Base-by-base conservation (phyloP, 1,140 invertebrate genomes). In the Calosoma granatense region DNA sequence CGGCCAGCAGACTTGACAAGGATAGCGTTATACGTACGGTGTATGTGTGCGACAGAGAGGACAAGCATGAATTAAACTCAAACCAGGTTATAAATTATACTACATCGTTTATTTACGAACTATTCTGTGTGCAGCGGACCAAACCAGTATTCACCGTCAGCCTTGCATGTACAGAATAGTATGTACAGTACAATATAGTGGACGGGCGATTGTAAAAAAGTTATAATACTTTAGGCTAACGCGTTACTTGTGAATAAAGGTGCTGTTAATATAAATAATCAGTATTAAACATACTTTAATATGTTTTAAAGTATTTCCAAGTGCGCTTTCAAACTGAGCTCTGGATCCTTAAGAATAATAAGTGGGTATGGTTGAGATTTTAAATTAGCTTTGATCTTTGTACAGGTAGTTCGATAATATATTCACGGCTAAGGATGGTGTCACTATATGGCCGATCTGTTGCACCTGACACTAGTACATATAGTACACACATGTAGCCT, bases 251-350 rank as follows among this genome's bases (percentile, higher is more conserved):
- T 74, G 72, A 74, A 72, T 72, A 74, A 74, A 74, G 72, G 72
- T 74, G 71, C 72, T 74, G 72, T 74, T 74, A 72, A 71, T 74
- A 72, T 74, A 72, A 72, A 69, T 72, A 72, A 74, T 74, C 71
- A 72, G 71, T 47, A 47, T 47, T 47, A 47, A 47, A 47, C 17
- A 17, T 47, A 47, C 41, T 47, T 47, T 47, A 47, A 47, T 47
- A 47, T 47, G 41, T 47, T 47, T 47, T 47, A 47, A 47, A 47
- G 9, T 47, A 47, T 47, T 47, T 17, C 15, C 17, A 12, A 47
- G 6, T 47, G 41, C 41, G 41, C 17, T 47, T 47, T 47, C 41
- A 47, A 47, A 47, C 41, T 9, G 41, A 47, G 41, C 41, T 17
- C 4, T 4, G 4, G 26, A 30, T 30, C 4, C 14, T 30, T 30